Evolutionary conservation across 2,888 invertebrate species (phyloP).

Genomic region (Oscheius sp.): DNA sequence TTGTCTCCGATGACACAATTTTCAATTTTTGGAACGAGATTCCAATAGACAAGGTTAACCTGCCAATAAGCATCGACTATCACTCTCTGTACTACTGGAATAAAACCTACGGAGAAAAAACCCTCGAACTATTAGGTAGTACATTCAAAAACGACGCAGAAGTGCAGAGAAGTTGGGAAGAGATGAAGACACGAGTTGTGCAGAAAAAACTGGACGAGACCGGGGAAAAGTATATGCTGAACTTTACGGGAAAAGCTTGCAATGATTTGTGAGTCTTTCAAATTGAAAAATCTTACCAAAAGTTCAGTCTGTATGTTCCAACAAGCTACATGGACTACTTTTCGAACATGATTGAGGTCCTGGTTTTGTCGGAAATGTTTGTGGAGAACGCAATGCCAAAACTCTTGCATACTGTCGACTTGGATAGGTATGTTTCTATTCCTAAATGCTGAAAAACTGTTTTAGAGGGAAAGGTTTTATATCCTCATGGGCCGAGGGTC

Average conservation of each 20-base stretch:
- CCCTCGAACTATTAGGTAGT: not conserved
- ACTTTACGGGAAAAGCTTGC: conserved; percentile 26
- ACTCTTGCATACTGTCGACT: conserved; percentile 2
- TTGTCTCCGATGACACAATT: conserved; percentile 9
- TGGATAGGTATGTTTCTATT: not conserved
- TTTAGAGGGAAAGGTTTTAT: conserved; percentile 8
- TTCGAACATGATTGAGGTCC: not conserved
- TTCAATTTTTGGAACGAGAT: conserved; percentile 22
- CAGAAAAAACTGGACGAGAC: not conserved
- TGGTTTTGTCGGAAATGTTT: conserved; percentile 11
- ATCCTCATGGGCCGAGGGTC: not conserved
- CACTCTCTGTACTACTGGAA: conserved; percentile 1
- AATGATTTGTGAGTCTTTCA: not conserved
- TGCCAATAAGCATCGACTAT: conserved; percentile 12
- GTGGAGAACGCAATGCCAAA: conserved; percentile 22
- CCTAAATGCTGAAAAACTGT: not conserved
- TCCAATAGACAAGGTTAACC: conserved; percentile 13
- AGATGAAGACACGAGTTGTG: not conserved
- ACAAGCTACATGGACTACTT: conserved; percentile 10
- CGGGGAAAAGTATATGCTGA: not conserved
- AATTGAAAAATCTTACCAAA: not conserved
- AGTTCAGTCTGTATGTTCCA: conserved; percentile 12
- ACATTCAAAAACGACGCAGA: not conserved
- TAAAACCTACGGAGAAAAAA: not conserved
- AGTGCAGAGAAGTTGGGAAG: not conserved